A percentile compares a stretch with the other conserved stretches of the same genome.
These are phyloP conservation scores for Batillaria attramentaria DNA, from an alignment of 1,140 invertebrate genomes.

Conservation along the genomic window DNA sequence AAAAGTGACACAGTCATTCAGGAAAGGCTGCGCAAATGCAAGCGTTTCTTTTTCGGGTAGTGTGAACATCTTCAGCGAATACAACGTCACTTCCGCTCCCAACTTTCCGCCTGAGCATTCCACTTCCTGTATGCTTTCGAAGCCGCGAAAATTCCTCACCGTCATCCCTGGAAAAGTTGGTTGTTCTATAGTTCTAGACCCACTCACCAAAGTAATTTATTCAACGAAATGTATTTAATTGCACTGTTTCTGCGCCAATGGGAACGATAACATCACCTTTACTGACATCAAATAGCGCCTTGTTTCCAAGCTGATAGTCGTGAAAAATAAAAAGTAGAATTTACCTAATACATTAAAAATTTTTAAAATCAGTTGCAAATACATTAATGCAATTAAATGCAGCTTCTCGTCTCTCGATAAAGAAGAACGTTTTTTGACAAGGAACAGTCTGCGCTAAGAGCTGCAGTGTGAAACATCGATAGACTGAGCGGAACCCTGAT, in stretches of 20 bases:
- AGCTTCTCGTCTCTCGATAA: no score
- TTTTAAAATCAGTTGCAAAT: no score
- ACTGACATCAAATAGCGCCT: background rate
- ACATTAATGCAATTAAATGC: no score
- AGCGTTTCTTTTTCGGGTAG: background rate
- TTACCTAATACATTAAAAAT: no score
- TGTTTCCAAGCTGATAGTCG: background rate
- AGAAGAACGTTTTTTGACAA: no score
- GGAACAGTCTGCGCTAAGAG: no score
- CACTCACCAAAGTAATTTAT: background rate
- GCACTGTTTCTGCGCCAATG: background rate
- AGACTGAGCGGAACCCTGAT: no score
- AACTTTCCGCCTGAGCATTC: slow-evolving; percentile 20
- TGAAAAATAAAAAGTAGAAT: background rate
- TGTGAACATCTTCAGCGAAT: slow-evolving; percentile 8
- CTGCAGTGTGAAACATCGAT: no score
- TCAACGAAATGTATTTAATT: background rate
- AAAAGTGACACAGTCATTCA: background rate
- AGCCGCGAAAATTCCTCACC: background rate
- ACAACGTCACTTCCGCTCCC: slow-evolving; percentile 3
- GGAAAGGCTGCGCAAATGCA: background rate
- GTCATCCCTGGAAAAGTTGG: slow-evolving; percentile 6
- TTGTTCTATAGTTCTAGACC: background rate
- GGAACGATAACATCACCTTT: background rate
- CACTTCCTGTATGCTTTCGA: slow-evolving; percentile 19